Conservation (phyloP, 1,140 invertebrate species). For the Drosophila burlai region DNA sequence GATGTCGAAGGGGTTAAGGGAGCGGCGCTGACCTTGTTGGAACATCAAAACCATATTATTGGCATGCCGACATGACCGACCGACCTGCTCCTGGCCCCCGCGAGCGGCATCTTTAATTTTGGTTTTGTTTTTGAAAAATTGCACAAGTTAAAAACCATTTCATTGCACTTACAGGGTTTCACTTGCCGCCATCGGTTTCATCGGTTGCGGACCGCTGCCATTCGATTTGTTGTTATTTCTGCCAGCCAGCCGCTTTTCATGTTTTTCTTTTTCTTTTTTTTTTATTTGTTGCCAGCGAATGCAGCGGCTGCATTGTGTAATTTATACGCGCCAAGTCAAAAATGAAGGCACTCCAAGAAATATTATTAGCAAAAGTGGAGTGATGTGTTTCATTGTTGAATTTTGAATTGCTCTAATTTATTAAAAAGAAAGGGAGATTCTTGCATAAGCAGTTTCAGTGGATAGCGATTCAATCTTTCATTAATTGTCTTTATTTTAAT, state of each 20-base stretch:
- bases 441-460: no score
- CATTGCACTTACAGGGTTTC: conserved; percentile 81
- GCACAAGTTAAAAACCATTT: conserved; percentile 82
- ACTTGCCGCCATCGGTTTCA: conserved; percentile 57
- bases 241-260: conserved; percentile 16
- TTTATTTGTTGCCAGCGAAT: conserved; percentile 12
- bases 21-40: conserved; percentile 68
- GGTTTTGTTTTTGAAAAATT: conserved; percentile 68
- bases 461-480: no score
- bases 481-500: no score
- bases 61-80: conserved; percentile 56
- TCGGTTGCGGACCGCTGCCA: conserved; percentile 61
- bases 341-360: conserved; percentile 51
- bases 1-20: conserved; percentile 7
- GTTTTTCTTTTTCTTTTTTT: background rate
- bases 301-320: conserved; percentile 70
- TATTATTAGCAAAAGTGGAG: background rate
- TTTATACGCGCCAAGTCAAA: conserved; percentile 70
- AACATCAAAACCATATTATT: conserved; percentile 78
- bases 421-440: background rate
- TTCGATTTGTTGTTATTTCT: conserved; percentile 69
- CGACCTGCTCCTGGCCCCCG: conserved; percentile 8
- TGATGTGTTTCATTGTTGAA: background rate
- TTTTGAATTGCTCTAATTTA: background rate
- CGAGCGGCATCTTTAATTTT: conserved; percentile 29